Evolutionary conservation across 1,140 invertebrate genomes (phyloP), one percentile per base, ranked within the genome.

Genomic region (Cotesia glomerata): DNA sequence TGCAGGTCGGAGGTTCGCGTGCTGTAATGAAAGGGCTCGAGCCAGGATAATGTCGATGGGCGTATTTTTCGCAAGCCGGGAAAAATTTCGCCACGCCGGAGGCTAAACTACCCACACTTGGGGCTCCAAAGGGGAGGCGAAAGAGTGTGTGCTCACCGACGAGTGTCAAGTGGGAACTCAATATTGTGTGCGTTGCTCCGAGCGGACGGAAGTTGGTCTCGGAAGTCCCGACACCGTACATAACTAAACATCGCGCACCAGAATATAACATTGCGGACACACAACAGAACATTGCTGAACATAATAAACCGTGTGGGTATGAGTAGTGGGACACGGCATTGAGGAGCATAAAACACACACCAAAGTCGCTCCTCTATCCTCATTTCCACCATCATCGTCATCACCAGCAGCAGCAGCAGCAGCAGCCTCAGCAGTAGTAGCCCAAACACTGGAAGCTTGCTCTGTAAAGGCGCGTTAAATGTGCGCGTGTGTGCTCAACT

Each of bases 121-220:
- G 49, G 39, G 11, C 26, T 26, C 16, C 32, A 62, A 26, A 49
- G 56, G 56, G 68, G 56, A 36, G 26, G 5, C 13, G n/a, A 59
- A 36, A 66, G 45, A 66, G 65, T 32, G 54, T 32, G 39, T 67
- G 54, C 54, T 39, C 52, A 35, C 51, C 58, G 54, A 66, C 39
- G 63, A 45, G 70, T 54, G 51, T 45, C 56, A 35, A 14, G 63
- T 67, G 71, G 39, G 54, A 51, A 64, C 64, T 67, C 51, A 45
- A 67, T 56, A 72, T 72, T 72, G 71, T 72, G 54, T 58, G 56
- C 26, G 16, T 7, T 58, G 9, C 52, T 13, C 18, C 59, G 61
- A 14, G 52, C 71, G 58, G 71, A 67, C 65, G 71, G 71, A 72
- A 72, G 71, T 72, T 62, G 64, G 71, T 72, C 71, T 72, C 71